Conservation (phyloP, 2,888 invertebrate genomes). For the Morinoia aosen region DNA sequence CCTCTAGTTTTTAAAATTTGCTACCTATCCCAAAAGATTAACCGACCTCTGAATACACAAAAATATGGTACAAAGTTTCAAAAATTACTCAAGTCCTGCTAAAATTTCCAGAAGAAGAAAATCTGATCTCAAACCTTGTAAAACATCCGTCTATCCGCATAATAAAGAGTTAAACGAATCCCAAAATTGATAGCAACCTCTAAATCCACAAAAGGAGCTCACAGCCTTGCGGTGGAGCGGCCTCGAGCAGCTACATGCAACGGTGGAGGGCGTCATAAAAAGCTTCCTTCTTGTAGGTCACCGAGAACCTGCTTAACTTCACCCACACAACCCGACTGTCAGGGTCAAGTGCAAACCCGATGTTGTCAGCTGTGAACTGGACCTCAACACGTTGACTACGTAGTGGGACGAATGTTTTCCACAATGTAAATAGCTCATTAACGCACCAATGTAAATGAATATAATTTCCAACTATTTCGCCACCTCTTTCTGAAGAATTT, state of each 20-base stretch:
- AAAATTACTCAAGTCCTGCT: too few relatives aligned
- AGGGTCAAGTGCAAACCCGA: not conserved
- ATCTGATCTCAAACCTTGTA: not conserved
- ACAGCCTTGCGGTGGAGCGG: not conserved
- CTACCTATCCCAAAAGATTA: too few relatives aligned
- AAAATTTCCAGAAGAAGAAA: too few relatives aligned
- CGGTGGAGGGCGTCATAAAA: not conserved
- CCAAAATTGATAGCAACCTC: not conserved
- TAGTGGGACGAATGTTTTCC: too few relatives aligned
- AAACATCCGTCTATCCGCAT: not conserved
- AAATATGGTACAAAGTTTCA: too few relatives aligned
- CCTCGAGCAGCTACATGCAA: not conserved
- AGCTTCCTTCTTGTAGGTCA: not conserved
- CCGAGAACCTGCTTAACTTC: not conserved
- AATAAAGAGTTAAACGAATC: not conserved
- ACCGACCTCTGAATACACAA: too few relatives aligned
- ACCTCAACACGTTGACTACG: not conserved
- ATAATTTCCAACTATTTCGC: too few relatives aligned
- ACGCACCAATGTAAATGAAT: too few relatives aligned
- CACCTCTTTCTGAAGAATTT: too few relatives aligned
- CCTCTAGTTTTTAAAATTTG: too few relatives aligned
- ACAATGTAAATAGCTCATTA: too few relatives aligned
- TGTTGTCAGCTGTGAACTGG: not conserved
- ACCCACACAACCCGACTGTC: not conserved
- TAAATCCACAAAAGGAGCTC: not conserved